Evolutionary conservation across 92 coral and sea anemone species (phyloP).

Genomic region (Bergia sp.): DNA sequence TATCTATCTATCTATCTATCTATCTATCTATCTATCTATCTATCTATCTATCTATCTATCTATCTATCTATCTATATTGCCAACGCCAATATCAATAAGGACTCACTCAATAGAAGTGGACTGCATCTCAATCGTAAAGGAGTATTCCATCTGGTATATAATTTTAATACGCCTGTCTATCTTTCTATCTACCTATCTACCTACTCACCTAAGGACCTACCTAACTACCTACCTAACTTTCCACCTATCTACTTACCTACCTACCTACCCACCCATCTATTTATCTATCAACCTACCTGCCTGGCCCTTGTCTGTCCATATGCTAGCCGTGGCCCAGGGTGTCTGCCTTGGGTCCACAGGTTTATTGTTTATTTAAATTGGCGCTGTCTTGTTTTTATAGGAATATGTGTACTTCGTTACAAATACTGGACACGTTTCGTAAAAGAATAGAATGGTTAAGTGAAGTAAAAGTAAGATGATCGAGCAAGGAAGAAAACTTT

Average conservation of each 20-base stretch:
- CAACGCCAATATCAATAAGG: slow-evolving; percentile 11
- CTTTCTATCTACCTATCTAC: too few relatives aligned
- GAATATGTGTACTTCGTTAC: background rate
- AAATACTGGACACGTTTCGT: background rate
- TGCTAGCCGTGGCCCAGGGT: too few relatives aligned
- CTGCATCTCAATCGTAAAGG: slow-evolving; percentile 48
- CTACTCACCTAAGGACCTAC: too few relatives aligned
- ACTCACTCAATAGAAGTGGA: slow-evolving; percentile 30
- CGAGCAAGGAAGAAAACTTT: too few relatives aligned
- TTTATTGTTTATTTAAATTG: background rate
- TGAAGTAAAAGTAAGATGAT: background rate
- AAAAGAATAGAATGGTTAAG: background rate
- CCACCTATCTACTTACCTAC: too few relatives aligned
- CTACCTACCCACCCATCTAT: too few relatives aligned
- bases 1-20: too few relatives aligned
- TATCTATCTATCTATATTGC: background rate
- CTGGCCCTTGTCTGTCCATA: too few relatives aligned
- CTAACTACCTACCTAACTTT: too few relatives aligned
- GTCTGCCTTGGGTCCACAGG: background rate
- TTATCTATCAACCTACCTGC: too few relatives aligned
- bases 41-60: too few relatives aligned
- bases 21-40: too few relatives aligned
- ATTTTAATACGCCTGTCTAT: slow-evolving; percentile 34
- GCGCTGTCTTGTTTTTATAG: background rate
- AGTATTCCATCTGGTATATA: slow-evolving; percentile 3